phyloP scores from a whole-genome alignment of 2,888 invertebrate species.

The Timema podura region DNA sequence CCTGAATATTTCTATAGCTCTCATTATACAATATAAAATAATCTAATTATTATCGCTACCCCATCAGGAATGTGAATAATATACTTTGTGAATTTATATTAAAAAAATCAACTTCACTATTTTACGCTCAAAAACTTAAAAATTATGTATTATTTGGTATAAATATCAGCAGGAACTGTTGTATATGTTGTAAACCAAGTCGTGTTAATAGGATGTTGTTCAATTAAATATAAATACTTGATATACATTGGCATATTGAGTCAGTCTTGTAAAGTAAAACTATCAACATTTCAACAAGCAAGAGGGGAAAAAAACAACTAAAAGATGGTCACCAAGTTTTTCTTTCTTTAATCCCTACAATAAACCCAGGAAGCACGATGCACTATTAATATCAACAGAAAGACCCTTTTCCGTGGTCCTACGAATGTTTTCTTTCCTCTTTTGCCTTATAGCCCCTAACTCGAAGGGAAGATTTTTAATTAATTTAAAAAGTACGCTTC shows the following conservation, averaged over 20 bases:
- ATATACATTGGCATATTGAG: conserved; percentile 34
- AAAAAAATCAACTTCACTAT: conserved; percentile 25
- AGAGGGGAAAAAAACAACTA: conserved; percentile 17
- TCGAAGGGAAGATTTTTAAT: not conserved
- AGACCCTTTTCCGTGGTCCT: conserved; percentile 19
- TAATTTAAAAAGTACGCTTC: too few species aligned
- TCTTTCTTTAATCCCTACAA: conserved; percentile 15
- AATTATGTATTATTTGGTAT: conserved; percentile 34
- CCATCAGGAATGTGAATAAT: conserved; percentile 11
- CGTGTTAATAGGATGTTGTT: conserved; percentile 30
- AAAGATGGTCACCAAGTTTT: not conserved
- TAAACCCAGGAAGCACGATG: conserved; percentile 28
- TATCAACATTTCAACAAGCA: conserved; percentile 20
- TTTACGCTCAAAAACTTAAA: conserved; percentile 30
- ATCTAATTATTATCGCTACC: too few species aligned
- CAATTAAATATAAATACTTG: conserved; percentile 33
- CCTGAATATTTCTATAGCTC: too few species aligned
- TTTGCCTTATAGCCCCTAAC: conserved; percentile 16
- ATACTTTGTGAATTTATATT: conserved; percentile 19
- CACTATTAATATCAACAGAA: conserved; percentile 25
- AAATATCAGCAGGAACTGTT: conserved; percentile 34
- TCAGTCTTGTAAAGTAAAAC: conserved; percentile 34
- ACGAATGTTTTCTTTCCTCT: conserved; percentile 12
- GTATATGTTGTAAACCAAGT: conserved; percentile 28
- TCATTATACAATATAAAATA: too few species aligned